Evolutionary conservation across 2,888 invertebrate genomes (phyloP).

Genomic region (Tipula lateralis): DNA sequence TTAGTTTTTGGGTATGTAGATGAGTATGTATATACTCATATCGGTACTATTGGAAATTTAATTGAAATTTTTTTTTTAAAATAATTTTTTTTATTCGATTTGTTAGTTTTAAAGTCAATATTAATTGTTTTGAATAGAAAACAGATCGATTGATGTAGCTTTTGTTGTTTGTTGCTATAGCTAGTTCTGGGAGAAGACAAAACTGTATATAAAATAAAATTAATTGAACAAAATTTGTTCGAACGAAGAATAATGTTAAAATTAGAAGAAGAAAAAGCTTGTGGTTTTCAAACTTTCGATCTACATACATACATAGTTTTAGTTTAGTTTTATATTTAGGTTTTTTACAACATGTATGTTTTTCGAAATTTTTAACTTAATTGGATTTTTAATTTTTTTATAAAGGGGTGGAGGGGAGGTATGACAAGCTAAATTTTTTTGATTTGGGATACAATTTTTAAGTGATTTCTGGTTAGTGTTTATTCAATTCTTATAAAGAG

Average conservation of each 20-base stretch:
- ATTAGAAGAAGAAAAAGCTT: background rate
- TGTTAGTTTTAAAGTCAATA: constrained; percentile 19
- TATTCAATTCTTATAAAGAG: too few relatives aligned
- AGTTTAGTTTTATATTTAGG: background rate
- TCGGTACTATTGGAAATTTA: background rate
- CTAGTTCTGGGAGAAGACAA: background rate
- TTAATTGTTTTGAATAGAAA: constrained; percentile 19
- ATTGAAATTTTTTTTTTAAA: background rate
- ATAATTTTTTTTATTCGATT: background rate
- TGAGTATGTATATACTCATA: background rate
- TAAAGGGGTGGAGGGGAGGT: background rate
- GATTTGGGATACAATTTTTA: background rate
- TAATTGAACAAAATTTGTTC: background rate
- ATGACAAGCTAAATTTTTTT: background rate
- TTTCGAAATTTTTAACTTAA: background rate
- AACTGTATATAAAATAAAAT: background rate
- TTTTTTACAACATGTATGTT: background rate
- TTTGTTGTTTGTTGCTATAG: background rate
- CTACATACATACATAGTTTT: background rate
- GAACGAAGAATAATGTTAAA: background rate
- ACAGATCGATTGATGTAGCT: background rate
- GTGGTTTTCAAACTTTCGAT: background rate
- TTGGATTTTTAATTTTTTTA: background rate
- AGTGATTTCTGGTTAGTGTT: background rate
- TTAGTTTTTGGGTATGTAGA: background rate